Percentiles rank a stretch among this genome's conserved stretches.
Conservation (phyloP, 2,888 invertebrate genomes). For the Bimastos eiseni region DNA sequence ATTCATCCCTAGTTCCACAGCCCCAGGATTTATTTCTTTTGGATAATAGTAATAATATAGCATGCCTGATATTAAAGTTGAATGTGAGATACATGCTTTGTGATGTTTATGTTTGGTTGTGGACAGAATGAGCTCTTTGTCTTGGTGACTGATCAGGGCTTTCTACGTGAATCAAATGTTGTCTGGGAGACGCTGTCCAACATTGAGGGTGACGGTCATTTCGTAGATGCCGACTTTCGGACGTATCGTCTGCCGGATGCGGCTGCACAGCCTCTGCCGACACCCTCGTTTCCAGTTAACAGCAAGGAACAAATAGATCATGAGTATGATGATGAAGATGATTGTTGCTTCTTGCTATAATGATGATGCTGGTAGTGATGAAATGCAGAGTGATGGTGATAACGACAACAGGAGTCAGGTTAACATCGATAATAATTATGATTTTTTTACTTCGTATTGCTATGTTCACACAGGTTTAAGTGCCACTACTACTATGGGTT, state of each 20-base stretch:
- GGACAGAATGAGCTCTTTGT: slow-evolving; percentile 62
- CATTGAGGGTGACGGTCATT: slow-evolving; percentile 66
- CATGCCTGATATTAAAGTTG: background rate
- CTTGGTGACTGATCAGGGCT: slow-evolving; percentile 68
- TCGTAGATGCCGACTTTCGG: slow-evolving; percentile 66
- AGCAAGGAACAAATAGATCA: slow-evolving; percentile 64
- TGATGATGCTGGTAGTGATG: too few relatives aligned
- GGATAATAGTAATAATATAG: background rate
- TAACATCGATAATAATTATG: background rate
- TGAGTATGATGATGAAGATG: slow-evolving; percentile 55
- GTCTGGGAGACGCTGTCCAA: slow-evolving; percentile 68
- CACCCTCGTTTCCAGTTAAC: slow-evolving; percentile 43
- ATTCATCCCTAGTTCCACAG: too few relatives aligned
- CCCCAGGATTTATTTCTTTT: too few relatives aligned
- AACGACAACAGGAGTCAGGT: background rate
- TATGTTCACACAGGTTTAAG: background rate
- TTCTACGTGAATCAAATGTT: slow-evolving; percentile 64
- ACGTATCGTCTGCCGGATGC: slow-evolving; percentile 49
- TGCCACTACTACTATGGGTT: background rate
- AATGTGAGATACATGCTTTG: background rate
- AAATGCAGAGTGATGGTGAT: too few relatives aligned
- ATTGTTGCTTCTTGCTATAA: background rate
- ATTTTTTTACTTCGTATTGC: background rate
- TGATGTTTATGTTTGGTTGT: background rate
- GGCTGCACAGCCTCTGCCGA: slow-evolving; percentile 41